Evolutionary conservation across 2,888 invertebrate genomes (phyloP), one percentile per base, ranked within the genome.

Genomic region (Nesidiocoris tenuis): DNA sequence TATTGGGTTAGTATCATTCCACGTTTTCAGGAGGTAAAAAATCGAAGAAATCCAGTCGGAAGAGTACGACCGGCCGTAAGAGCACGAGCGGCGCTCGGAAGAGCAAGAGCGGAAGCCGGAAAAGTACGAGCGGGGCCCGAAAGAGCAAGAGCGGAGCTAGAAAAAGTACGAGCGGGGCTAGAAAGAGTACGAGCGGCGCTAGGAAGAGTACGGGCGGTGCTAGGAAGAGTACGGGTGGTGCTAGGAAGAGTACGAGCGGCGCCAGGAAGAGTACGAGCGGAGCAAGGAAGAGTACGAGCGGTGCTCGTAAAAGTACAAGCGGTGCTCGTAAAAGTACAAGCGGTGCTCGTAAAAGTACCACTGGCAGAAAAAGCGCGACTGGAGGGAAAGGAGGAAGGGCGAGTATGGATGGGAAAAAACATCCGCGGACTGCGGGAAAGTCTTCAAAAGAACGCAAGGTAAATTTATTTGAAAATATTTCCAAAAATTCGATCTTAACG

Each of bases 371-470:
- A 59, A 59, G 59, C 18, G n/a, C 3, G 19, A 2, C 3, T 59
- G 59, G 59, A 9, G 7, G 59, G 59, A 59, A 24, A 55, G 67
- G 55, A 9, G 54, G 55, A n/a, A 70, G 70, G 70, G 61, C 55
- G 19, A 68, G 68, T 25, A 68, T 56, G 56, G 56, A 19, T 17
- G n/a, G n/a, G n/a, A n/a, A n/a, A n/a, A n/a, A n/a, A n/a, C n/a
- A n/a, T n/a, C n/a, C n/a, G n/a, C n/a, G n/a, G n/a, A n/a, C n/a
- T n/a, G n/a, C n/a, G n/a, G n/a, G n/a, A n/a, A n/a, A n/a, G n/a
- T n/a, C n/a, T n/a, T n/a, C n/a, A n/a, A n/a, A n/a, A n/a, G n/a
- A n/a, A n/a, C n/a, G n/a, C n/a, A n/a, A n/a, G n/a, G n/a, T n/a
- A n/a, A n/a, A n/a, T n/a, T n/a, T n/a, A n/a, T n/a, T n/a, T n/a